Base-by-base conservation (phyloP, 2,888 invertebrate species). In the Horisme vitalbata region DNA sequence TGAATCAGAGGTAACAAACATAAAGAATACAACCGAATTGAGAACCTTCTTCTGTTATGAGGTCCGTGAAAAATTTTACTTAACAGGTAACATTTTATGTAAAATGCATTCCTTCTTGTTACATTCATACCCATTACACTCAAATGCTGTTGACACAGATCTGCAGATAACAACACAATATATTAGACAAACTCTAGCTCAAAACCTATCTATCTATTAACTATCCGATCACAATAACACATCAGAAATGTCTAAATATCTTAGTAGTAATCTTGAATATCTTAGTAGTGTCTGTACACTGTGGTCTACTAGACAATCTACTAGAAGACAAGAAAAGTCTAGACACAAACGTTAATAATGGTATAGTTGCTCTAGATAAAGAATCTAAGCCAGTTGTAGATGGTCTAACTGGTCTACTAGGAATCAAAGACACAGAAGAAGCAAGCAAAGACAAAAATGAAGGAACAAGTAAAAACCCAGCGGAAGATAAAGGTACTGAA, bases 241-340 rank as follows among this genome's bases (percentile, higher is more conserved):
- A 11, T 12, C 32, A 35, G 23, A 37, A 32, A 56, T 56, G 54
- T 39, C 14, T 1, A 53, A 56, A 12, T n/a, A n/a, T n/a, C n/a
- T 2, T 30, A 1, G 15, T 51, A 9, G 7, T 51, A 14, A 0
- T 53, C n/a, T 13, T 57, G 11, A 36, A 6, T 12, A 10, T 45
- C 2, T 11, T 45, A 8, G 18, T 53, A 8, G 9, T 41, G 6
- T 13, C 46, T 1, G 54, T 36, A 0, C 6, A 57, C 7, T 52
- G 56, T 15, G 57, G 54, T 10, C 44, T 57, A n/a, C 45, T 57
- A 0, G 31, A 52, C 9, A 36, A 32, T 20, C 5, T 57, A 10
- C 18, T 45, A 1, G 49, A 54, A 7, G 36, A 50, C 1, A 43
- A 52, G 14, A 46, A 54, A 31, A 31, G 24, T 12, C 11, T 38